phyloP scores from a whole-genome alignment of 2,888 invertebrate species.

The Clistopyga incitator region DNA sequence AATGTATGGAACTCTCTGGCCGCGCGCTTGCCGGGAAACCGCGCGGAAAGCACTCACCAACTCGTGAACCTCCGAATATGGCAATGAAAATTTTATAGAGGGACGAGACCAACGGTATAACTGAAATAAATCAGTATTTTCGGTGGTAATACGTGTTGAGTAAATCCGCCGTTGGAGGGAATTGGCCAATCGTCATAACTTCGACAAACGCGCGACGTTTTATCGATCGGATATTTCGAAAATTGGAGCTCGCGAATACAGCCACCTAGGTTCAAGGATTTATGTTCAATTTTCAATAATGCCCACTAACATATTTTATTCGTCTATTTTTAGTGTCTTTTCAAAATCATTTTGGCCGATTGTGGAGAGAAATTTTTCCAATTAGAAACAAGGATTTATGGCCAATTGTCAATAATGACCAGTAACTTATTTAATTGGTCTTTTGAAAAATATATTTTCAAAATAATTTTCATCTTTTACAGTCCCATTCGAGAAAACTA shows the following conservation, averaged over 20 bases:
- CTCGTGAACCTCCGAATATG: constrained; percentile 15
- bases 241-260: neutral
- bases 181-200: constrained; percentile 26
- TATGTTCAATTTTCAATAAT: constrained; percentile 8
- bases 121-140: constrained; percentile 33
- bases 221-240: neutral
- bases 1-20: constrained; percentile 5
- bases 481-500: too few relatives aligned
- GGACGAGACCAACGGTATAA: neutral
- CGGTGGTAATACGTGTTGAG: constrained; percentile 9
- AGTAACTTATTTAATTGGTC: neutral
- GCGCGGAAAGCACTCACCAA: constrained; percentile 10
- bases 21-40: neutral
- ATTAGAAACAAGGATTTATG: neutral
- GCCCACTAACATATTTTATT: neutral
- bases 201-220: neutral
- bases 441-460: neutral
- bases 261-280: neutral
- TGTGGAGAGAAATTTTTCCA: neutral
- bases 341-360: neutral
- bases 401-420: neutral
- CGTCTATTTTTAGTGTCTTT: too few relatives aligned
- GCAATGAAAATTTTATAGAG: constrained; percentile 41
- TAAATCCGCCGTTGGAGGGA: neutral
- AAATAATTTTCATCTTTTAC: neutral